A percentile compares a stretch with the other conserved stretches of the same genome.
These are phyloP conservation scores for Dermolepida albohirtum DNA, from an alignment of 2,888 invertebrate genomes.

Conservation along the genomic window DNA sequence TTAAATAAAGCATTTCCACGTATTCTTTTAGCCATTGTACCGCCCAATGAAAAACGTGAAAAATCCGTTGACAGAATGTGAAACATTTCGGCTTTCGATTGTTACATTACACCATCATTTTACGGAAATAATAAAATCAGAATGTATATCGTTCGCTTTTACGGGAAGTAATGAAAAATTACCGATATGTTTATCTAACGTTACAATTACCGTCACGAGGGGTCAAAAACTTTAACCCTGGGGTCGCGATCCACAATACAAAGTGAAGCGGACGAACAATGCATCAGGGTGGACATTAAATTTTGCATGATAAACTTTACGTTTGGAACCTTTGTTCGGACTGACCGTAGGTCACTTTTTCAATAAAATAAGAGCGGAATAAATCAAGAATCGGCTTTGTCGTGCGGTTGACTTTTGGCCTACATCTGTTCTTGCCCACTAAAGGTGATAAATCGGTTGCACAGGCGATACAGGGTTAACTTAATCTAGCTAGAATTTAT, in stretches of 20 bases:
- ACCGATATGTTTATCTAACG: conserved; percentile 62
- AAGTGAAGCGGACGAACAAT: conserved; percentile 55
- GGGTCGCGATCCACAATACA: conserved; percentile 58
- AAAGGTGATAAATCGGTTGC: conserved; percentile 54
- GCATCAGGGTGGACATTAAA: conserved; percentile 57
- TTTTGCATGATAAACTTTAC: conserved; percentile 61
- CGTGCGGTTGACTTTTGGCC: conserved; percentile 65
- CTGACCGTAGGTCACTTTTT: conserved; percentile 59
- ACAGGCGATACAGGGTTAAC: conserved; percentile 49
- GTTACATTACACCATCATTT: too few relatives aligned
- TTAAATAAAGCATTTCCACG: too few relatives aligned
- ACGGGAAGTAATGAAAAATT: conserved; percentile 60
- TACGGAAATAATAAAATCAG: too few relatives aligned
- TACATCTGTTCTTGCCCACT: conserved; percentile 63
- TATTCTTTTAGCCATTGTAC: too few relatives aligned
- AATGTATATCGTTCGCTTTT: too few relatives aligned
- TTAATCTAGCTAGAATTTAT: conserved; percentile 53
- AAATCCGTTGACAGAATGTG: too few relatives aligned
- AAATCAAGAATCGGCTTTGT: conserved; percentile 64
- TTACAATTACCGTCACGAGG: conserved; percentile 56
- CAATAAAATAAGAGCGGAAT: conserved; percentile 60
- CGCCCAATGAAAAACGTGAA: too few relatives aligned
- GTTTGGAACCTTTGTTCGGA: conserved; percentile 53
- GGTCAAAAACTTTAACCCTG: conserved; percentile 65
- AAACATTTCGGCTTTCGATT: too few relatives aligned